phyloP scores from a whole-genome alignment of 2,113 vertebrate genomes.

The Psilopsiagon aymara region DNA sequence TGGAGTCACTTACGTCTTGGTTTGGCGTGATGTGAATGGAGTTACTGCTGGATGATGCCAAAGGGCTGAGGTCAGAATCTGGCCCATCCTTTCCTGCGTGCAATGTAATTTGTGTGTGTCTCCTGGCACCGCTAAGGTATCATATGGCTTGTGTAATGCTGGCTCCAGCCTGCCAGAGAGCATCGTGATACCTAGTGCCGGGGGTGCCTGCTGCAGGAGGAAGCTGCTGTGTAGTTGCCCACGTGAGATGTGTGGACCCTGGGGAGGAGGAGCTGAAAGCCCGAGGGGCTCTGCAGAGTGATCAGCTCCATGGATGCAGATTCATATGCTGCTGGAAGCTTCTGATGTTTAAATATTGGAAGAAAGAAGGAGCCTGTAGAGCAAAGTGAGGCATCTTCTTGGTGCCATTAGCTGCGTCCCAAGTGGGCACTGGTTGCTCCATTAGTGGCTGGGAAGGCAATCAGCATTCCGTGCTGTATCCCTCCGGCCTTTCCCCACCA shows the following conservation, averaged over 20 bases:
- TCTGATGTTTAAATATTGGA: neutral
- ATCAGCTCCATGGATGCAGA: rapidly evolving
- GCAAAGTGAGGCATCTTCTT: neutral
- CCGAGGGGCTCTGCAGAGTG: rapidly evolving
- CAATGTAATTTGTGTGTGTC: conserved; percentile 22
- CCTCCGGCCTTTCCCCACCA: neutral
- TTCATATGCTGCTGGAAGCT: rapidly evolving
- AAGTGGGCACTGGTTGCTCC: neutral
- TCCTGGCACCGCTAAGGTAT: neutral
- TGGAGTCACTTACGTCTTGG: conserved; percentile 53
- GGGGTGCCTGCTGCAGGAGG: neutral
- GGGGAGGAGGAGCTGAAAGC: neutral
- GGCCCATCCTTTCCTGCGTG: conserved; percentile 48
- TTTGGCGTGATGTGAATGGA: conserved; percentile 66
- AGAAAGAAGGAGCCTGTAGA: neutral
- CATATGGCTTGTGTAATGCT: conserved; percentile 46
- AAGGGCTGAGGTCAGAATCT: conserved; percentile 62
- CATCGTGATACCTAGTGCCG: neutral
- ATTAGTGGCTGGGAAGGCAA: neutral
- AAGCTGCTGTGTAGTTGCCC: neutral
- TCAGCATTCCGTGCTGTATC: neutral
- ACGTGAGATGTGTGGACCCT: rapidly evolving
- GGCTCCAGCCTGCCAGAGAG: neutral
- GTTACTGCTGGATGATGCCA: conserved; percentile 48
- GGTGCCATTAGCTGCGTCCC: neutral